phyloP scores from a whole-genome alignment of 2,797 vertebrate species.

The Alca torda region DNA sequence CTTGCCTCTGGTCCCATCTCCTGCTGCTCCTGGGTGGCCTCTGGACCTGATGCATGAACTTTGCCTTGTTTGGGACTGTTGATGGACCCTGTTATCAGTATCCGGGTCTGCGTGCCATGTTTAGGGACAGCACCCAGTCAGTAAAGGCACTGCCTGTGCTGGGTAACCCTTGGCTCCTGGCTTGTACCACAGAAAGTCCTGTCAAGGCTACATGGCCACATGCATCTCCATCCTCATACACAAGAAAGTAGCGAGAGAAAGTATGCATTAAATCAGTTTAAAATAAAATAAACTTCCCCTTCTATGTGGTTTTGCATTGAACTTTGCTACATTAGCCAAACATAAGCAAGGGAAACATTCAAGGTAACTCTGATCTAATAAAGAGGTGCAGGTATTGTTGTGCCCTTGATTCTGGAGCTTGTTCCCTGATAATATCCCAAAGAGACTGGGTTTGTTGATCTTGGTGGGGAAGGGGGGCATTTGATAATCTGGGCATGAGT shows the following conservation, averaged over 20 bases:
- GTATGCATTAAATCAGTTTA: not conserved
- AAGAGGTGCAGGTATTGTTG: accelerated
- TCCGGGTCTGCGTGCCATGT: not conserved
- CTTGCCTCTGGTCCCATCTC: not conserved
- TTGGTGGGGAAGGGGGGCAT: not conserved
- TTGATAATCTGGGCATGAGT: not conserved
- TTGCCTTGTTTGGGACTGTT: not conserved
- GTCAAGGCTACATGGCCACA: accelerated
- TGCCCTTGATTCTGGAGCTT: not conserved
- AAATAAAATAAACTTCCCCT: not conserved
- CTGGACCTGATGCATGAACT: not conserved
- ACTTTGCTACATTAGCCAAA: not conserved
- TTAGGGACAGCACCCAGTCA: not conserved
- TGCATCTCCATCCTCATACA: not conserved
- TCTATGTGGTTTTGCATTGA: not conserved
- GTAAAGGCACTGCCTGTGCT: not conserved
- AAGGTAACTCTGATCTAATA: not conserved
- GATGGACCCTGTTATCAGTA: not conserved
- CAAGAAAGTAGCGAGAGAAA: not conserved
- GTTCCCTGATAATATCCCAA: not conserved
- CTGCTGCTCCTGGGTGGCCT: not conserved
- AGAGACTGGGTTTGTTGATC: not conserved
- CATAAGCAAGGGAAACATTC: not conserved
- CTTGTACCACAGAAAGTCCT: not conserved
- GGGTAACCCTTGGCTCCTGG: not conserved